Base-by-base conservation (phyloP, 2,888 invertebrate species). In the Seira ritae region DNA sequence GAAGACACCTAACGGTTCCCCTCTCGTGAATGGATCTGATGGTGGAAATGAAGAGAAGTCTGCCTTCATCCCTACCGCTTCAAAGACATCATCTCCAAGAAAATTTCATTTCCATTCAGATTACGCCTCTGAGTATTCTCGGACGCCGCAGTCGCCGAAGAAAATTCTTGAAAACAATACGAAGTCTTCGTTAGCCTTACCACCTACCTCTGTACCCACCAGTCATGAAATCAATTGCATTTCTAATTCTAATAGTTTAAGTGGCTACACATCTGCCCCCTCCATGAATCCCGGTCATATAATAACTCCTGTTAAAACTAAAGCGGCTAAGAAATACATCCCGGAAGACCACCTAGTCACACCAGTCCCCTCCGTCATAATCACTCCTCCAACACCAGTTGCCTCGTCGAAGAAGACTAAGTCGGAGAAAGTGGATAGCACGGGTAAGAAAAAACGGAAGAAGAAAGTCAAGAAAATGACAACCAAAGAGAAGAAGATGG, bases 291-390 rank as follows among this genome's bases (percentile, higher is more conserved):
- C 77, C 42, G 77, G 77, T 72, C 80, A 60, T 31, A 74, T 79
- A 3, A 77, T 50, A 12, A 81, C 85, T 42, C 85, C 85, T 24
- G 79, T 88, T n/a, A 82, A 79, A 70, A 88, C 88, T 3, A 88
- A 88, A 83, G 88, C 87, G 15, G 88, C 88, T 15, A 87, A 88
- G 80, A 88, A 88, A 55, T 88, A 88, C 76, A 88, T 88, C 75
- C 88, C 88, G 50, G 88, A 87, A 10, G 84, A 74, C 22, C 73
- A 80, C 82, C 85, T 87, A 84, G 55, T 55, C 55, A 55, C 17
- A 55, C 55, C 31, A 4, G 78, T 79, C 60, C 85, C 84, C 4
- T 60, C 72, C n/a, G 74, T 85, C 42, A 69, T 80, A n/a, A 62
- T 82, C 4, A 82, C 73, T 42, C 77, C 82, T 20, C 46, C 77